Base-by-base conservation (phyloP, 2,888 invertebrate genomes). In the Cerceris rybyensis region DNA sequence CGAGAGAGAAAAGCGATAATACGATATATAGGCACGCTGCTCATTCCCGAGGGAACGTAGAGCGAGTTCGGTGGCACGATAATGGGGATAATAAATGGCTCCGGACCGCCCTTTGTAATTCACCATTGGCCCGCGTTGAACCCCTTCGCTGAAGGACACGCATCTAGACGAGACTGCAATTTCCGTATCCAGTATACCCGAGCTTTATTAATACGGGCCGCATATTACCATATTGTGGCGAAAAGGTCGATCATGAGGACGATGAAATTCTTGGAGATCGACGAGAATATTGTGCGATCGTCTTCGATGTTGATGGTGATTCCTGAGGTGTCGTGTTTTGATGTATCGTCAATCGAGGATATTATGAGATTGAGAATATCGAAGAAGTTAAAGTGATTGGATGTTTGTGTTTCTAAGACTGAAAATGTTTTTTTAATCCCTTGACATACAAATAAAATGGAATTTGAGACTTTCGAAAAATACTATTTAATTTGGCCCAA, bases 51-150 rank as follows among this genome's bases (percentile, higher is more conserved):
- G 81, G 81, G 80, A 80, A 75, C 14, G 63, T 49, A 50, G 67
- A 70, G 59, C 61, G 82, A 84, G 86, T 78, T 87, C 80, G 75
- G 80, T 81, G 79, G 81, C 83, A 82, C 80, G 85, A 89, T 88
- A 87, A 89, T 87, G 78, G 86, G 83, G 85, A 87, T 88, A 87
- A 89, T 89, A 88, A 87, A 88, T 87, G 84, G 85, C 82, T 73
- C 64, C 46, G 80, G 80, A 80, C 80, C 80, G 59, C 79, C 82
- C 84, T 86, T 82, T 85, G 81, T 81, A 76, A 84, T 80, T 84
- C 81, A 81, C 73, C 77, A 73, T 61, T 81, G 77, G 71, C 75
- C 75, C 68, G 9, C 41, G 46, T 39, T 70, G 64, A 58, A 69
- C 66, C 75, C 52, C 61, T 66, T 60, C 72, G 59, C 49, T 58